Conservation (phyloP, 2,888 invertebrate species). For the Epinotia bilunana region DNA sequence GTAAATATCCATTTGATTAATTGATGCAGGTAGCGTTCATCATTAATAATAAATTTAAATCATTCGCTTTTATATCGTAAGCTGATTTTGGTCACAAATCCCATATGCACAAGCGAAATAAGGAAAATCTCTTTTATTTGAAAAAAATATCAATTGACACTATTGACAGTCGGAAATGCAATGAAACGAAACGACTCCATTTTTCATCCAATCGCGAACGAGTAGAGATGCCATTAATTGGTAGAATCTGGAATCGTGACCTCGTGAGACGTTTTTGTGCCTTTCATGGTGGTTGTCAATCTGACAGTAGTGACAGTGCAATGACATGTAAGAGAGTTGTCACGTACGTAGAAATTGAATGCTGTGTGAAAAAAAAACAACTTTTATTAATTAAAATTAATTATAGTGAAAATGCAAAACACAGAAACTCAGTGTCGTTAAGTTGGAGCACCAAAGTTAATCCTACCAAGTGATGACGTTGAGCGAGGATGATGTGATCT, state of each 20-base stretch:
- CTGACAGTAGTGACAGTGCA: conserved; percentile 46
- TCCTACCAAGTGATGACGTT: conserved; percentile 74
- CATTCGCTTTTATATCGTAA: neutral
- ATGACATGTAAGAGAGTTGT: conserved; percentile 44
- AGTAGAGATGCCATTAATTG: conserved; percentile 3
- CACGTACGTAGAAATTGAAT: conserved; percentile 46
- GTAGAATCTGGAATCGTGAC: neutral
- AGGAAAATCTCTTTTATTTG: neutral
- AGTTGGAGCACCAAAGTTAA: conserved; percentile 51
- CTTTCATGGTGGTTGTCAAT: conserved; percentile 39
- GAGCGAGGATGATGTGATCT: conserved; percentile 77
- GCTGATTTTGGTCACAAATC: neutral
- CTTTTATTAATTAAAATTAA: conserved; percentile 53
- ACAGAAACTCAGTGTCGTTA: conserved; percentile 48
- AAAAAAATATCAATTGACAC: neutral
- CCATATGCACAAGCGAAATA: neutral
- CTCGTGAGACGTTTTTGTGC: neutral
- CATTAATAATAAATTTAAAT: neutral
- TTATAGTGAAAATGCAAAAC: conserved; percentile 57
- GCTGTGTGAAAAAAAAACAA: conserved; percentile 48
- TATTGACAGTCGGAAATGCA: neutral
- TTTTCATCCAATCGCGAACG: neutral
- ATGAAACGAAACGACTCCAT: neutral
- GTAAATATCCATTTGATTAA: neutral
- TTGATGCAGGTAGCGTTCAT: neutral